phyloP scores from a whole-genome alignment of 1,140 invertebrate genomes.

The Ceratosolen solmsi region DNA sequence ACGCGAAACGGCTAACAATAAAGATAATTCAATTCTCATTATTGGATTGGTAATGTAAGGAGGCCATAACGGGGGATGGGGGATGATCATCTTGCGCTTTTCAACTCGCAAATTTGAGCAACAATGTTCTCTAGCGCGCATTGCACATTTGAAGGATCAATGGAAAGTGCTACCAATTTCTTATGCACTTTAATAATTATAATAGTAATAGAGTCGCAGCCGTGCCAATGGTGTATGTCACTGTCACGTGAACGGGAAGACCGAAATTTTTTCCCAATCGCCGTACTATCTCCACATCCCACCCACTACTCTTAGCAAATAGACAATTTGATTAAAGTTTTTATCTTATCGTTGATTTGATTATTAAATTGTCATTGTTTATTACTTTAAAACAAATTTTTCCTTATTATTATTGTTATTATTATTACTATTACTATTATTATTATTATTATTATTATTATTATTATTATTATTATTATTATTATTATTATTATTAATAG shows the following conservation, averaged over 20 bases:
- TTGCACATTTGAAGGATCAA: not conserved
- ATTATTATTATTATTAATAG: no score
- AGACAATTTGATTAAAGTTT: not conserved
- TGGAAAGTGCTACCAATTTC: not conserved
- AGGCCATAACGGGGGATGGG: no score
- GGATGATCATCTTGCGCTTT: no score
- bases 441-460: no score
- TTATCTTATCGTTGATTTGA: constrained; percentile 35
- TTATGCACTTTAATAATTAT: not conserved
- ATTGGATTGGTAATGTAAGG: no score
- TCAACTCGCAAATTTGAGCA: no score
- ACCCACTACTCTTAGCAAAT: not conserved
- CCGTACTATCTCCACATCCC: not conserved
- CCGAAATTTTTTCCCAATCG: constrained; percentile 13
- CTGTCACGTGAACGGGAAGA: not conserved
- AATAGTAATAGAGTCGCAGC: not conserved
- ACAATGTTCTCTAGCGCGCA: no score
- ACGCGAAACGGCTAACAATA: not conserved
- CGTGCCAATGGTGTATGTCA: no score
- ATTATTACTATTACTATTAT: no score
- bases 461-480: no score
- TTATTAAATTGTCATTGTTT: constrained; percentile 25
- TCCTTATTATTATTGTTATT: constrained; percentile 11
- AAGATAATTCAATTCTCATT: not conserved
- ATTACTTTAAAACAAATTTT: constrained; percentile 15